phyloP scores from a whole-genome alignment of 2,113 vertebrate genomes.

The Pterocles gutturalis region DNA sequence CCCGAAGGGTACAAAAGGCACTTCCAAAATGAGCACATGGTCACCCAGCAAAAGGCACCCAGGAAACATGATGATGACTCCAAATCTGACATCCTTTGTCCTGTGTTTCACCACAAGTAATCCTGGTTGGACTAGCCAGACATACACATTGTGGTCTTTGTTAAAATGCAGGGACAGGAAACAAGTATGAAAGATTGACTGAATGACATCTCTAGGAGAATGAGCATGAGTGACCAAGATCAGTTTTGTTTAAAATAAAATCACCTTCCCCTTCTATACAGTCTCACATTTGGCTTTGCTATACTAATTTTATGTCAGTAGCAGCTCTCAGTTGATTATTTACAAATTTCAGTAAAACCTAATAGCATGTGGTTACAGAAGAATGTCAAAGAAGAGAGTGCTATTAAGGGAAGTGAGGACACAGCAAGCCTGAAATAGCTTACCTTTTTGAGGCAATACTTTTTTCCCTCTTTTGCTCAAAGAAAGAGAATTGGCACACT shows the following conservation, averaged over 20 bases:
- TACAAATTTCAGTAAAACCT: not conserved
- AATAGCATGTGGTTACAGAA: not conserved
- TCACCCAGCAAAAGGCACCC: not conserved
- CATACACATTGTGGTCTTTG: not conserved
- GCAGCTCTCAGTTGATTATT: not conserved
- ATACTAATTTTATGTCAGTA: not conserved
- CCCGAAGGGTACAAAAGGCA: not conserved
- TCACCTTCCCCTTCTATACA: not conserved
- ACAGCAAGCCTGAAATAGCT: not conserved
- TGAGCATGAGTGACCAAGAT: not conserved
- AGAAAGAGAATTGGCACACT: not conserved
- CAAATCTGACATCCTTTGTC: not conserved
- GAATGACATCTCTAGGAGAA: not conserved
- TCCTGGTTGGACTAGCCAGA: not conserved
- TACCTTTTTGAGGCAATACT: constrained; percentile 33
- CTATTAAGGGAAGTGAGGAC: not conserved
- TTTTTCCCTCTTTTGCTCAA: not conserved
- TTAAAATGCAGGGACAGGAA: not conserved
- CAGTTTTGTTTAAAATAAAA: not conserved
- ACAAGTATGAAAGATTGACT: not conserved
- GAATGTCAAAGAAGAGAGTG: not conserved
- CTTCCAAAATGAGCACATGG: not conserved
- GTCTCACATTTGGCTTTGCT: not conserved
- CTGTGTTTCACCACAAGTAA: not conserved
- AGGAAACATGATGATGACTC: not conserved